These are phyloP conservation scores for Acanthisitta chloris DNA, from an alignment of 2,113 vertebrate genomes.

Conservation along the genomic window DNA sequence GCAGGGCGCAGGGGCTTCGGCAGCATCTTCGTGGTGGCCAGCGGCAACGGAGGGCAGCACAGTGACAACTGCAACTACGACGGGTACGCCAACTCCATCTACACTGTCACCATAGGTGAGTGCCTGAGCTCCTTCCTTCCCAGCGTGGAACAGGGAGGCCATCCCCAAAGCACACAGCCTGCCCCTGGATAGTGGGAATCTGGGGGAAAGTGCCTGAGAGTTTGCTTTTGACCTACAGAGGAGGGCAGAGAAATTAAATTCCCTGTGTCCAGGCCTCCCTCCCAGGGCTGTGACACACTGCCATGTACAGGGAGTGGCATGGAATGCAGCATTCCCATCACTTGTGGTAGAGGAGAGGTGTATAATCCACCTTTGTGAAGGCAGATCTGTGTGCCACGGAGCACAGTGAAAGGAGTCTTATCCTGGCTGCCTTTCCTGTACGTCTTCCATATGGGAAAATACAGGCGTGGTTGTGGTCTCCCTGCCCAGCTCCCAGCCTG, in stretches of 20 bases:
- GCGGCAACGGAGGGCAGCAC: constrained; percentile 92
- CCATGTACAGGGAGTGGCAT: accelerated
- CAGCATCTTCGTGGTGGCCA: constrained; percentile 97
- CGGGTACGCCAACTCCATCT: constrained; percentile 97
- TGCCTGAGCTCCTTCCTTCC: accelerated
- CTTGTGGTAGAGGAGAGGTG: not conserved
- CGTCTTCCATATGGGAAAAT: not conserved
- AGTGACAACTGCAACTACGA: constrained; percentile 97
- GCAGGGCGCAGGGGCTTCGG: constrained; percentile 92
- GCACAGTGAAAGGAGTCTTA: not conserved
- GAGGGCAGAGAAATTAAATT: not conserved
- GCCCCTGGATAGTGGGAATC: not conserved
- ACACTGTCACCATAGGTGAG: constrained; percentile 94
- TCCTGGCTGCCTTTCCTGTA: not conserved
- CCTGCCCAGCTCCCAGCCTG: not conserved
- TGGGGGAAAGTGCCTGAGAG: not conserved
- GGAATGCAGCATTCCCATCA: not conserved
- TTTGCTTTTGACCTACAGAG: not conserved
- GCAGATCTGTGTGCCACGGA: not conserved
- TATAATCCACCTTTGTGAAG: accelerated
- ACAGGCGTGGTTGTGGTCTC: not conserved
- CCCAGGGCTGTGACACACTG: not conserved
- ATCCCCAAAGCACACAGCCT: accelerated
- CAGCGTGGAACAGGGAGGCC: accelerated
- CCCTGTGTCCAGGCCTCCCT: accelerated